Percentiles rank a stretch among this genome's conserved stretches.
These are phyloP conservation scores for Leguminivora glycinivorella DNA, from an alignment of 1,140 invertebrate genomes.

Conservation along the genomic window DNA sequence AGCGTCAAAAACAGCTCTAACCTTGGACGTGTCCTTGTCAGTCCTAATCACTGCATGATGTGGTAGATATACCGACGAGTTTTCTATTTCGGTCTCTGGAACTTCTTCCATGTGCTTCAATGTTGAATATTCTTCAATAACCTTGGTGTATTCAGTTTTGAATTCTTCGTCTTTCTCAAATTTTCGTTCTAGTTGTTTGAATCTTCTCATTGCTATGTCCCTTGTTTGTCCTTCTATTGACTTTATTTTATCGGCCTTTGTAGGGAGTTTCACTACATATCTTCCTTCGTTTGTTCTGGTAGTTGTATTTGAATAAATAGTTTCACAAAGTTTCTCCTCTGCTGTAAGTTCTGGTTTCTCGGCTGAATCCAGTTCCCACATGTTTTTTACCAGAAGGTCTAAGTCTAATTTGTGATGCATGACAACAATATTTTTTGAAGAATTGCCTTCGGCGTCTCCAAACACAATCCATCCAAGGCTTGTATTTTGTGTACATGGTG, in stretches of 20 bases:
- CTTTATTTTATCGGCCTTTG: constrained; percentile 36
- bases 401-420: constrained; percentile 39
- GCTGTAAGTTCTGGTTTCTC: constrained; percentile 34
- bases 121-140: constrained; percentile 30
- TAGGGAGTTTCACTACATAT: constrained; percentile 53
- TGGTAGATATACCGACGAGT: constrained; percentile 30
- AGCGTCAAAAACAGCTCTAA: constrained; percentile 31
- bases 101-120: constrained; percentile 34
- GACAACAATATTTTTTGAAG: constrained; percentile 17
- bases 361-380: constrained; percentile 45
- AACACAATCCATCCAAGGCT: constrained; percentile 52
- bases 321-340: constrained; percentile 45
- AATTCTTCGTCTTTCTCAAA: constrained; percentile 23
- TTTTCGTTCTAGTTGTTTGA: constrained; percentile 32
- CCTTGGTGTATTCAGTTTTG: constrained; percentile 29
- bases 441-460: constrained; percentile 33
- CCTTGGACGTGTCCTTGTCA: constrained; percentile 21
- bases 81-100: constrained; percentile 16
- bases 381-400: constrained; percentile 41
- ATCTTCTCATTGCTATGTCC: constrained; percentile 31
- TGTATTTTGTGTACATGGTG: constrained; percentile 48
- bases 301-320: constrained; percentile 37
- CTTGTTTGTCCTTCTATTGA: constrained; percentile 13
- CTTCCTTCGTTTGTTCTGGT: constrained; percentile 40
- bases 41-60: constrained; percentile 28